phyloP scores from a whole-genome alignment of 2,113 vertebrate species.

The Epinephelus cyanopodus region DNA sequence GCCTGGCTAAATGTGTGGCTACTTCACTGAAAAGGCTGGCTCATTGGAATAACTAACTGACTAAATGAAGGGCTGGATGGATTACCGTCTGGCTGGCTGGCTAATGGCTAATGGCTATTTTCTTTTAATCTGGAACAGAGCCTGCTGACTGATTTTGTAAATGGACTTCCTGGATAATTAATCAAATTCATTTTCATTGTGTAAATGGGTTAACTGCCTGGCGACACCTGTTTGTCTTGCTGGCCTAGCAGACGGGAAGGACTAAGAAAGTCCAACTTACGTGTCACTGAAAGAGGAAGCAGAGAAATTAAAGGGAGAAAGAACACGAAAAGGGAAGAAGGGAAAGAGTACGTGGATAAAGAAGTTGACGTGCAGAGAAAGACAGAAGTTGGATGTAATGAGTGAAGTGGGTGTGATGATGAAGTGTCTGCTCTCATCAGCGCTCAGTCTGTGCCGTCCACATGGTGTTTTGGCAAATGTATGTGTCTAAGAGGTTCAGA shows the following conservation, averaged over 20 bases:
- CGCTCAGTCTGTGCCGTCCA: conserved; percentile 50
- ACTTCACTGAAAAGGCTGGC: background rate
- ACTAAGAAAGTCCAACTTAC: background rate
- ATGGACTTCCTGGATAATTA: conserved; percentile 13
- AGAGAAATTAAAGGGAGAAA: background rate
- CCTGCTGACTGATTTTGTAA: conserved; percentile 5
- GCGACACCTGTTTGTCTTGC: conserved; percentile 11
- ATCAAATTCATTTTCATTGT: conserved; percentile 14
- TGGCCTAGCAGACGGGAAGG: background rate
- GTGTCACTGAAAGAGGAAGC: conserved; percentile 7
- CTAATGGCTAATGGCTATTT: conserved; percentile 28
- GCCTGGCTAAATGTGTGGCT: background rate
- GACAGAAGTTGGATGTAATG: conserved; percentile 32
- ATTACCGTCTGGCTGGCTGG: background rate
- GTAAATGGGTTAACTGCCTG: conserved; percentile 1
- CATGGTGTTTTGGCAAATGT: conserved; percentile 58
- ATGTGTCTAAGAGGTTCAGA: conserved; percentile 26
- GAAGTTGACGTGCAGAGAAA: conserved; percentile 7
- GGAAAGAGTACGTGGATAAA: background rate
- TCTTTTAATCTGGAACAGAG: background rate
- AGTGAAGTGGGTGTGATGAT: conserved; percentile 24
- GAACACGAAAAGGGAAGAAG: background rate
- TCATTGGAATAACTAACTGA: background rate
- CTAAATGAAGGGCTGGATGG: background rate
- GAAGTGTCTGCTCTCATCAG: conserved; percentile 43